Conservation (phyloP, 2,888 invertebrate species). For the Exephanes ischioxanthus region DNA sequence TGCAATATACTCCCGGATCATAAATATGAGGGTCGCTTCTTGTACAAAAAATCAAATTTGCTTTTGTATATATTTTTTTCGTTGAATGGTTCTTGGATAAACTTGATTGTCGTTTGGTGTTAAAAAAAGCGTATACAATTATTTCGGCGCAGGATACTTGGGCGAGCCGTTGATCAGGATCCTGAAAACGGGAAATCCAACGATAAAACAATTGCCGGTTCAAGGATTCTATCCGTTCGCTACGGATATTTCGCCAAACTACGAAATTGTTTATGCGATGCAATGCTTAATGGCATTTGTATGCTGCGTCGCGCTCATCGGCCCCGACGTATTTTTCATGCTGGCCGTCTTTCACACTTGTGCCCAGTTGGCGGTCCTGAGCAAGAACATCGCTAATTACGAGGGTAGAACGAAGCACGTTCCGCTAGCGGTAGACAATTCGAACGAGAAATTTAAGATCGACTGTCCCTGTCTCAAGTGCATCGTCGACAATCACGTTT, state of each 20-base stretch:
- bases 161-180: background rate
- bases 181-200: slow-evolving; percentile 20
- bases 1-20: background rate
- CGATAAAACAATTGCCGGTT: slow-evolving; percentile 38
- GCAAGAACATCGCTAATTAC: slow-evolving; percentile 46
- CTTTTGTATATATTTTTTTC: background rate
- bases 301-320: background rate
- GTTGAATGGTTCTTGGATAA: background rate
- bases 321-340: slow-evolving; percentile 39
- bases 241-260: slow-evolving; percentile 45
- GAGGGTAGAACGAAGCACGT: slow-evolving; percentile 41
- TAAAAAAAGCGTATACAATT: background rate
- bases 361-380: slow-evolving; percentile 65
- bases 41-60: background rate
- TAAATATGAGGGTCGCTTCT: background rate
- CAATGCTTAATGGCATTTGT: slow-evolving; percentile 36
- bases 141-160: background rate
- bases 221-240: slow-evolving; percentile 60
- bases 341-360: slow-evolving; percentile 64
- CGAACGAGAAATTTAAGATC: background rate
- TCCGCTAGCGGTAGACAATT: background rate
- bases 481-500: slow-evolving; percentile 62
- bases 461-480: slow-evolving; percentile 54
- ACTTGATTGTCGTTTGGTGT: background rate
- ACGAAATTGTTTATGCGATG: slow-evolving; percentile 58